Evolutionary conservation across 2,797 vertebrate species (phyloP).

Genomic region (Danio albolineatus): DNA sequence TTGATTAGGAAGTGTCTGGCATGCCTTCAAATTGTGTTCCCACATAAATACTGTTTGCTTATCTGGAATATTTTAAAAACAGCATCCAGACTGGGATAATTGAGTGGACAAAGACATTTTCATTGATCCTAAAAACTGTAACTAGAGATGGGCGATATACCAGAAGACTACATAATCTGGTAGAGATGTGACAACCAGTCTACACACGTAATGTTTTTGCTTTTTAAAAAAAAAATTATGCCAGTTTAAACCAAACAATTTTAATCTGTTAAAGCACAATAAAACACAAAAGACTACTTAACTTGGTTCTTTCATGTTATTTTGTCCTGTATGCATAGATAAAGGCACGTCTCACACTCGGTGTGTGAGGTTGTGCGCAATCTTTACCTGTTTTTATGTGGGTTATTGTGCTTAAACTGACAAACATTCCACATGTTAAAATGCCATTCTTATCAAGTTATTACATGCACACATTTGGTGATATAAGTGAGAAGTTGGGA

Average conservation of each 20-base stretch:
- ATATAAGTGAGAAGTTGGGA: not conserved
- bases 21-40: conserved; percentile 28
- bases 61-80: not conserved
- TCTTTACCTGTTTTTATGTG: not conserved
- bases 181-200: not conserved
- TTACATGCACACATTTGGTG: not conserved
- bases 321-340: not conserved
- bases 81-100: not conserved
- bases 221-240: not conserved
- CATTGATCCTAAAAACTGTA: conserved; percentile 25
- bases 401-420: not conserved
- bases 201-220: not conserved
- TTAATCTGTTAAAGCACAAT: conserved; percentile 5
- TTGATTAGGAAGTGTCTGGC: not conserved
- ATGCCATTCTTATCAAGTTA: not conserved
- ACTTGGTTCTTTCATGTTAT: not conserved
- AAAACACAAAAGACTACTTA: not conserved
- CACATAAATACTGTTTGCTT: conserved; percentile 13
- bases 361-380: too few relatives aligned
- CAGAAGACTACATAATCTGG: not conserved
- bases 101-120: not conserved
- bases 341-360: not conserved
- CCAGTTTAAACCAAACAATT: not conserved
- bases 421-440: not conserved
- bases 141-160: not conserved